Evolutionary conservation across 2,113 vertebrate species (phyloP).

Genomic region (Piliocolobus tephrosceles): DNA sequence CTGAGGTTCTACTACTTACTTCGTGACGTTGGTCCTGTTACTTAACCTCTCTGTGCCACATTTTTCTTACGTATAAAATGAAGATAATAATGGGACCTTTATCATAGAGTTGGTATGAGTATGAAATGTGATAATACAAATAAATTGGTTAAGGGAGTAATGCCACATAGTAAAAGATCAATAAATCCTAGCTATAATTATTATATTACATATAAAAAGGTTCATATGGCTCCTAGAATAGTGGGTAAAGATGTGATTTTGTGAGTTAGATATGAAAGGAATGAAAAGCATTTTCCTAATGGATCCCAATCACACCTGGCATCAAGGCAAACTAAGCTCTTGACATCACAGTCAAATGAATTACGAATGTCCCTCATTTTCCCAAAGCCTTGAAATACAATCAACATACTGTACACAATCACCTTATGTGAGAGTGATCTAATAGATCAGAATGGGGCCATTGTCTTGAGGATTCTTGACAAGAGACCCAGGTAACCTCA

Average conservation of each 20-base stretch:
- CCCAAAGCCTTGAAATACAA: constrained; percentile 6
- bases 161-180: not conserved
- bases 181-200: not conserved
- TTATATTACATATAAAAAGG: not conserved
- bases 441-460: not conserved
- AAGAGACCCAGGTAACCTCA: not conserved
- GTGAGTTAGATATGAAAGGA: not conserved
- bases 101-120: not conserved
- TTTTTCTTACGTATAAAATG: not conserved
- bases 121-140: not conserved
- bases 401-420: not conserved
- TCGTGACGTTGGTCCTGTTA: too few relatives aligned
- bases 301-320: not conserved
- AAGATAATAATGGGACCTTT: not conserved
- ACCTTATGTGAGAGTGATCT: not conserved
- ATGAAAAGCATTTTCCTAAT: not conserved
- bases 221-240: not conserved
- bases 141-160: not conserved
- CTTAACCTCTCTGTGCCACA: not conserved
- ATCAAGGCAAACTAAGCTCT: not conserved
- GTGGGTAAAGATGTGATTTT: not conserved
- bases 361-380: not conserved
- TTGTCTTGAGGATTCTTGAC: not conserved
- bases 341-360: not conserved
- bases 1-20: not conserved